Base-by-base conservation (phyloP, 2,797 vertebrate genomes). In the Phoxinus dragarum region DNA sequence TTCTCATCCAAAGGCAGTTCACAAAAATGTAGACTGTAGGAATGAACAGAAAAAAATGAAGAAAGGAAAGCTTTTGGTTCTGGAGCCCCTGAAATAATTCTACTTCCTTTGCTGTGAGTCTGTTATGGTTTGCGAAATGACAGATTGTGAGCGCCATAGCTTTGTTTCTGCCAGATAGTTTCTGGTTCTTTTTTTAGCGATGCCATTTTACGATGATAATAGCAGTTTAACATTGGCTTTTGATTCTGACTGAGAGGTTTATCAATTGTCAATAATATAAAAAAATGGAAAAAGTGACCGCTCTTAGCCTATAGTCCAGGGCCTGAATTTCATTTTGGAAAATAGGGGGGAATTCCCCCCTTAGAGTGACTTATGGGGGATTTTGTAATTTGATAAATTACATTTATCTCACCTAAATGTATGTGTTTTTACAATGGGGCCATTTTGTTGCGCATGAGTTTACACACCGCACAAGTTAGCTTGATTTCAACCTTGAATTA, bases 41-140 rank as follows among this genome's bases (percentile, higher is more conserved):
- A 84, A 76, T 81, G 85, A 59, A 85, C 16, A 40, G 82, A 34
- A 16, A 47, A 77, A 67, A 85, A 80, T 44, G 36, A n/a, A 52
- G 64, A 8, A 68, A 21, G 19, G 69, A 31, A 73, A 59, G 52
- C 34, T 86, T 88, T 85, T 34, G 86, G 74, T 64, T 71, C 79
- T 42, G 36, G 12, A 38, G 14, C 61, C 31, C 73, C 66, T 27
- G 71, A 87, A 87, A 87, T 88, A 85, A 68, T 61, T 61, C 7
- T 61, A 49, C 40, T 59, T 73, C 79, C 79, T 68, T 40, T 42
- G 71, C 68, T 40, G 21, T 34, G 81, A 59, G 38, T 86, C 85
- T 89, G 85, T 89, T 89, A 83, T 86, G 88, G 87, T 82, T 84
- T 77, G 85, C 68, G 27, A 77, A 88, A 88, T 89, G 82, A 86